Evolutionary conservation across 2,888 invertebrate species (phyloP).

Genomic region (Melikaiella ostensackeni): DNA sequence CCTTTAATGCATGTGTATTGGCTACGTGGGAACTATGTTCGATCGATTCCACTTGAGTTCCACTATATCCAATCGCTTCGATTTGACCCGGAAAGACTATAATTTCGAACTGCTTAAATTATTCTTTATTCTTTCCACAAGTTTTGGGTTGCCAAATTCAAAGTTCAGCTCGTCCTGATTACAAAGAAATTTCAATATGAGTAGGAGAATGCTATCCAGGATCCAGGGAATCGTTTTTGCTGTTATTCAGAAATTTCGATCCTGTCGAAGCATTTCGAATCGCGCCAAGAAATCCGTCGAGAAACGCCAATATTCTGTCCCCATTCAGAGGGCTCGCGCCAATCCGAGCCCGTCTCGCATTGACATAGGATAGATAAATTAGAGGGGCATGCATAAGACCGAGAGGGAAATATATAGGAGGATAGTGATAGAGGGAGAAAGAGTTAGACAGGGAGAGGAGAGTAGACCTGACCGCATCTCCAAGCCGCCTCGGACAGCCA

Average conservation of each 20-base stretch:
- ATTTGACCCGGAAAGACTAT: conserved; percentile 32
- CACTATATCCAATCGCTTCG: conserved; percentile 25
- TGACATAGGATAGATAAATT: conserved; percentile 12
- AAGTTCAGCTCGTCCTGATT: background rate
- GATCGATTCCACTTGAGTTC: conserved; percentile 48
- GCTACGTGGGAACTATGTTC: conserved; percentile 44
- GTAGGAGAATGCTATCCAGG: conserved; percentile 16
- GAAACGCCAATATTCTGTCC: conserved; percentile 63
- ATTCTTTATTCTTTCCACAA: background rate
- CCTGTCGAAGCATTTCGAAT: conserved; percentile 34
- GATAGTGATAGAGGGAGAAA: conserved; percentile 11
- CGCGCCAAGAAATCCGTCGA: conserved; percentile 64
- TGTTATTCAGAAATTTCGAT: conserved; percentile 12
- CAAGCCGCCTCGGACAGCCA: conserved; percentile 64
- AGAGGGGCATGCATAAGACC: too few relatives aligned
- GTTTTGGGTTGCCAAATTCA: background rate
- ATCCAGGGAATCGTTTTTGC: background rate
- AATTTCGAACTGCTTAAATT: conserved; percentile 18
- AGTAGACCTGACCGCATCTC: conserved; percentile 61
- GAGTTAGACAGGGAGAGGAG: conserved; percentile 31
- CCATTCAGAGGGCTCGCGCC: conserved; percentile 38
- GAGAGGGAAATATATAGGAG: conserved; percentile 16
- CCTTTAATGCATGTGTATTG: conserved; percentile 71
- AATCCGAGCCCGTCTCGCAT: conserved; percentile 46
- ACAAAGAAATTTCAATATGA: background rate